Conservation (phyloP, 2,113 vertebrate genomes). For the Pluvianellus socialis region DNA sequence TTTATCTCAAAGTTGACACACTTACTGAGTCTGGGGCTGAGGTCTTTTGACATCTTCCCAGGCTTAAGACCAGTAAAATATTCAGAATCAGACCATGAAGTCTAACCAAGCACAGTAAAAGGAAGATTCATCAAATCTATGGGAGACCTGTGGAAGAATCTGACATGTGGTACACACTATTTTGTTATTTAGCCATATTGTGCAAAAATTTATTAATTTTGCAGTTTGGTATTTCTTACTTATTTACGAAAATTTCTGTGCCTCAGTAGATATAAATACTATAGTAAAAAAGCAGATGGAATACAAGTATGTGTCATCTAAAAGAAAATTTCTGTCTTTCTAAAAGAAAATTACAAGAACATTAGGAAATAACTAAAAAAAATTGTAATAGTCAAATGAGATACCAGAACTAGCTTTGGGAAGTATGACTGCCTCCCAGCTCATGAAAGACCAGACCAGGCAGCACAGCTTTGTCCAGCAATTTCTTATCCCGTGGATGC, state of each 20-base stretch:
- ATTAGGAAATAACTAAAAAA: not conserved
- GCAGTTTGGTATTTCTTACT: not conserved
- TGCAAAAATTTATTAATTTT: not conserved
- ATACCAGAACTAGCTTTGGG: not conserved
- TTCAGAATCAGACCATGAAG: not conserved
- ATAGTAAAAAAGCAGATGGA: not conserved
- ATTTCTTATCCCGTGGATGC: not conserved
- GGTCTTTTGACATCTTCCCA: not conserved
- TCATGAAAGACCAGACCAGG: not conserved
- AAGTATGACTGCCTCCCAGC: not conserved
- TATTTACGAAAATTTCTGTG: not conserved
- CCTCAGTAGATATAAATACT: not conserved
- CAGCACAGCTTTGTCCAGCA: not conserved
- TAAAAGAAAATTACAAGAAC: not conserved
- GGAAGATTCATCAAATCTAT: not conserved
- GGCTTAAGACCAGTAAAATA: not conserved
- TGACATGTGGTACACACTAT: not conserved
- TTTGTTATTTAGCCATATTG: not conserved
- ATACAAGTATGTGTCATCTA: not conserved
- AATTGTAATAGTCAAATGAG: not conserved
- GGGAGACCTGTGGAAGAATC: not conserved
- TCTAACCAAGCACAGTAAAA: not conserved
- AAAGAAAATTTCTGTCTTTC: not conserved
- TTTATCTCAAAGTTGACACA: not conserved
- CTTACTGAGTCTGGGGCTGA: accelerated